These are phyloP conservation scores for Chlorops oryzae DNA, from an alignment of 1,140 invertebrate species.

Conservation along the genomic window DNA sequence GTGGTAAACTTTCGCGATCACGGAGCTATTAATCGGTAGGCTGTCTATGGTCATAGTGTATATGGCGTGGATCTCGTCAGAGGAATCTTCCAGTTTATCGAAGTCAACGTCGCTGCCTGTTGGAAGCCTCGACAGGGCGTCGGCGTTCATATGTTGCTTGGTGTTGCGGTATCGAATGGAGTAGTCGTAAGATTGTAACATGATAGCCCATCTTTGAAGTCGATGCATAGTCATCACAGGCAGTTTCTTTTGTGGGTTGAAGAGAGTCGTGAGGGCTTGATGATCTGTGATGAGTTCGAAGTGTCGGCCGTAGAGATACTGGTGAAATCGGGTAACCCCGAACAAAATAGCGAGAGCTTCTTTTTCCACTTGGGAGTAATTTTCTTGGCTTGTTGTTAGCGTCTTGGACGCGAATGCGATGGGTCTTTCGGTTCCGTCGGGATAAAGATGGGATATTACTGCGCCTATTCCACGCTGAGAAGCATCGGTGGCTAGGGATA, in stretches of 20 bases:
- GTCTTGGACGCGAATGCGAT: conserved; percentile 22
- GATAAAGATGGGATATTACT: conserved; percentile 47
- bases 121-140: conserved; percentile 23
- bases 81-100: not conserved
- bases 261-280: conserved; percentile 2
- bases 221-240: conserved; percentile 17
- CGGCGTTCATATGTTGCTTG: conserved; percentile 19
- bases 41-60: not conserved
- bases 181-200: conserved; percentile 20
- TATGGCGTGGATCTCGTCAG: not conserved
- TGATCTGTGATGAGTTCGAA: conserved; percentile 3
- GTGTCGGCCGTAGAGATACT: conserved; percentile 2
- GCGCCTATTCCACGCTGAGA: conserved; percentile 45
- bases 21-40: not conserved
- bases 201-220: conserved; percentile 30
- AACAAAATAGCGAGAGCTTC: not conserved
- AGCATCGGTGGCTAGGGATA: not conserved
- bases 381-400: conserved; percentile 19
- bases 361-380: not conserved
- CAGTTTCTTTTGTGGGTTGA: conserved; percentile 19
- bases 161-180: conserved; percentile 19
- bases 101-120: not conserved
- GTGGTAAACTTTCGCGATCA: not conserved
- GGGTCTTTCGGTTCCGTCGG: conserved; percentile 28
- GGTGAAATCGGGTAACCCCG: conserved; percentile 6